These are phyloP conservation scores for Holocentrus rufus DNA, from an alignment of 2,797 vertebrate genomes.

Conservation along the genomic window DNA sequence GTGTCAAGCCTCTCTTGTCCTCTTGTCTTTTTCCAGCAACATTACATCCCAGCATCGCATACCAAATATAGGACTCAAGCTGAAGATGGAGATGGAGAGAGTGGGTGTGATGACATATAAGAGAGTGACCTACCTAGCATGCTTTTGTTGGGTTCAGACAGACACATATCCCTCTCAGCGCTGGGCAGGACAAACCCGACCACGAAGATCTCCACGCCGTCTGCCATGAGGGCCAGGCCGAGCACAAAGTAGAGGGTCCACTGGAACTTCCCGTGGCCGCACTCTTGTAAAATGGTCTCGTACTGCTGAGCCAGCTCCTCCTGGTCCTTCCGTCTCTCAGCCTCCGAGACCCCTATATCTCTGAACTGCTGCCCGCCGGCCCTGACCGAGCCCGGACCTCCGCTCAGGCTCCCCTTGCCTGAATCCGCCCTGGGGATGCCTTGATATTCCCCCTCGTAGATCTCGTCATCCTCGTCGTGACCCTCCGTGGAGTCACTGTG, in stretches of 20 bases:
- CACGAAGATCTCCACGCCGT: slow-evolving; percentile 95
- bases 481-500: slow-evolving; percentile 97
- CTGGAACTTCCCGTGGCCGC: slow-evolving; percentile 95
- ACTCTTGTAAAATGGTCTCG: slow-evolving; percentile 94
- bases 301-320: slow-evolving; percentile 96
- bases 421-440: slow-evolving; percentile 94
- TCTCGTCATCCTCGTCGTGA: slow-evolving; percentile 96
- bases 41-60: neutral
- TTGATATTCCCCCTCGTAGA: slow-evolving; percentile 97
- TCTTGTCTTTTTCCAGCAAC: neutral
- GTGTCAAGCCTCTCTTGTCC: neutral
- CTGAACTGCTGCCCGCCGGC: slow-evolving; percentile 76
- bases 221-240: slow-evolving; percentile 95
- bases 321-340: slow-evolving; percentile 87
- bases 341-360: slow-evolving; percentile 82
- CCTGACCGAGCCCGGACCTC: slow-evolving; percentile 68
- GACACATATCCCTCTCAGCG: slow-evolving; percentile 97
- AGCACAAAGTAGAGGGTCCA: slow-evolving; percentile 96
- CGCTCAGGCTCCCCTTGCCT: slow-evolving; percentile 82
- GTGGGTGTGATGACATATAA: neutral
- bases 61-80: neutral
- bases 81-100: neutral
- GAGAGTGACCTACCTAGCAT: slow-evolving; percentile 90
- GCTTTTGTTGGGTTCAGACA: slow-evolving; percentile 96
- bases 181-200: slow-evolving; percentile 98